Conservation (phyloP, 2,888 invertebrate genomes). For the Ephialtes manifestator region DNA sequence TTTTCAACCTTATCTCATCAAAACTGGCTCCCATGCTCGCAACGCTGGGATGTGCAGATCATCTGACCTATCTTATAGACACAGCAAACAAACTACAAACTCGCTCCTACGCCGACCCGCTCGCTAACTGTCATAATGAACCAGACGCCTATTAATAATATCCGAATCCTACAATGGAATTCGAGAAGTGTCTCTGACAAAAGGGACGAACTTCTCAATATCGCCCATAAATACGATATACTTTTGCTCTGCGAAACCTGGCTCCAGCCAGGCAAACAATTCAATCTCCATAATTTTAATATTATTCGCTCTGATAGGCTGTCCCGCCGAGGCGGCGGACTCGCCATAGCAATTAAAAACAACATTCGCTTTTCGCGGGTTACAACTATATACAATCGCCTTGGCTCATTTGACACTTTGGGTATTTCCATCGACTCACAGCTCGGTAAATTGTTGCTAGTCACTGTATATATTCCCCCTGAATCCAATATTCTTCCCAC, state of each 20-base stretch:
- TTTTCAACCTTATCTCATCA: no score
- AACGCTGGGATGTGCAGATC: no score
- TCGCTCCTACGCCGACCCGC: no score
- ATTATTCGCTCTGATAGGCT: constrained; percentile 24
- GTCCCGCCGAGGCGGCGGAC: constrained; percentile 5
- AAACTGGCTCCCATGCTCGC: no score
- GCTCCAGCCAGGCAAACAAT: constrained; percentile 7
- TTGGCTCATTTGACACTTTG: constrained; percentile 22
- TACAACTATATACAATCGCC: not conserved
- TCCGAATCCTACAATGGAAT: constrained; percentile 42
- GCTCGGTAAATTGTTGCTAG: constrained; percentile 10
- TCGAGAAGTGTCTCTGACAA: constrained; percentile 1
- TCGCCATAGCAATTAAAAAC: constrained; percentile 21
- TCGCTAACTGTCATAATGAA: no score
- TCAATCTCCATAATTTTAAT: constrained; percentile 31
- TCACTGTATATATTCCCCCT: constrained; percentile 10
- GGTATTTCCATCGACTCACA: constrained; percentile 25
- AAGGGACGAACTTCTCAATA: not conserved
- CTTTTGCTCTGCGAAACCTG: constrained; percentile 34
- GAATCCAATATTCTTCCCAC: not conserved
- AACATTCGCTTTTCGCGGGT: constrained; percentile 19
- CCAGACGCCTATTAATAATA: no score
- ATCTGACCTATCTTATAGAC: no score
- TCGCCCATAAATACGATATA: constrained; percentile 19
- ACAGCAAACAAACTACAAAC: no score